phyloP scores from a whole-genome alignment of 2,113 vertebrate species.

The Periophthalmus modestus region DNA sequence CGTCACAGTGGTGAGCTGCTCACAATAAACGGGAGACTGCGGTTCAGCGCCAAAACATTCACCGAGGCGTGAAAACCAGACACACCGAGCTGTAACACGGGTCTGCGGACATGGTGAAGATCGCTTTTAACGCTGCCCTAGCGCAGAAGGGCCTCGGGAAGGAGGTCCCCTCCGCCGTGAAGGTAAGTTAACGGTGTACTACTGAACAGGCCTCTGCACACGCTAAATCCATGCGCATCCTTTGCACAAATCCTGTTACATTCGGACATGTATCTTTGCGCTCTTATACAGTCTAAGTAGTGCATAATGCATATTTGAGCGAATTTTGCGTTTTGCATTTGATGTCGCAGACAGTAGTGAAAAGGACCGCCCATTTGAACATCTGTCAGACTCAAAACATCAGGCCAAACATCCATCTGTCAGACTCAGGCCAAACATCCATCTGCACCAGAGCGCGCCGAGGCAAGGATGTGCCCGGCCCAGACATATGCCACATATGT shows the following conservation, averaged over 20 bases:
- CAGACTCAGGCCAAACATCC: conserved; percentile 17
- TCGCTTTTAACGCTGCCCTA: conserved; percentile 84
- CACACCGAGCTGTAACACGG: background rate
- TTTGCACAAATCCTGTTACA: background rate
- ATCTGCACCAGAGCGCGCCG: background rate
- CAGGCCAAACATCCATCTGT: conserved; percentile 6
- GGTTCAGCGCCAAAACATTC: background rate
- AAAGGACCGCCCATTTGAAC: conserved; percentile 44
- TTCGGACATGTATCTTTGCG: accelerated
- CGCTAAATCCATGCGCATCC: background rate
- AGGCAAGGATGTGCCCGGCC: background rate
- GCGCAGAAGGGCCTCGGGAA: conserved; percentile 81
- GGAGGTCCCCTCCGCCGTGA: conserved; percentile 72
- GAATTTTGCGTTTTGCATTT: conserved; percentile 21
- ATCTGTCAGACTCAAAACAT: conserved; percentile 36
- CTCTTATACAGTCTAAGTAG: background rate
- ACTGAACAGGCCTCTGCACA: background rate
- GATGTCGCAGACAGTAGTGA: conserved; percentile 5
- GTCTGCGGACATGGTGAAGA: conserved; percentile 82
- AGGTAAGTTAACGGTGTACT: conserved; percentile 68
- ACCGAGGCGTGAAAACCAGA: background rate
- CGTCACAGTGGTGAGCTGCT: conserved; percentile 64
- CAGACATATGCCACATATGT: background rate
- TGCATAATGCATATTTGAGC: background rate
- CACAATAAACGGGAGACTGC: conserved; percentile 15